Base-by-base conservation (phyloP, 2,113 vertebrate genomes). In the Chlamydotis undulata region DNA sequence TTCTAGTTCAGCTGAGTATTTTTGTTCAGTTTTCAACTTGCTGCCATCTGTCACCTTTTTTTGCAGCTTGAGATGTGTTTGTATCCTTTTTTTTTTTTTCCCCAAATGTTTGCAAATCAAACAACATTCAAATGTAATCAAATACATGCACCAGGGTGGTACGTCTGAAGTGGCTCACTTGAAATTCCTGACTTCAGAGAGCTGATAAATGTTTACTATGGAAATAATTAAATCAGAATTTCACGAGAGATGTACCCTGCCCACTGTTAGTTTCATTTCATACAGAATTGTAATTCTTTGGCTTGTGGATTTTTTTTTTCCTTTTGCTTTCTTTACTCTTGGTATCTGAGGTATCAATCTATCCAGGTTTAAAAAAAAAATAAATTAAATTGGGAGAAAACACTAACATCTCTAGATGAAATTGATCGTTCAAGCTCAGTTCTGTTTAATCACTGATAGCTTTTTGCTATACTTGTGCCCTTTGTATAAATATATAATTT, bases 401-500 rank as follows among this genome's bases (percentile, higher is more conserved):
- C 47, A 29, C 8, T 67, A 61, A 41, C 73, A 67, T 90, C 93
- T 82, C 80, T 77, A 79, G 89, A 22, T 76, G 7, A 95, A 71
- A 35, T 57, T 12, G 73, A 57, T 87, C 86, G 45, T 90, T 91
- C 90, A 86, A 92, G 89, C 94, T 96, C 78, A 49, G 45, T 95
- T 92, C 86, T 97, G 91, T 90, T 94, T 79, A 90, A 83, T 89
- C 93, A 90, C 25, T 79, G 76, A 47, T 65, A 86, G 82, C 91
- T 92, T 91, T 98, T 98, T 97, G 97, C 97, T 98, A 98, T 98
- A 94, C 96, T 94, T 97, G 97, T 97, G 97, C 97, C 97, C 97
- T 98, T 97, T 98, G 97, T 98, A 98, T 98, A 98, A 98, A 98
- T 98, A 98, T 91, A 93, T 98, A 98, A 98, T 98, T 98, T 98